A percentile compares a stretch with the other conserved stretches of the same genome.
Conservation (phyloP, 2,888 invertebrate genomes). For the Epinotia demarniana region DNA sequence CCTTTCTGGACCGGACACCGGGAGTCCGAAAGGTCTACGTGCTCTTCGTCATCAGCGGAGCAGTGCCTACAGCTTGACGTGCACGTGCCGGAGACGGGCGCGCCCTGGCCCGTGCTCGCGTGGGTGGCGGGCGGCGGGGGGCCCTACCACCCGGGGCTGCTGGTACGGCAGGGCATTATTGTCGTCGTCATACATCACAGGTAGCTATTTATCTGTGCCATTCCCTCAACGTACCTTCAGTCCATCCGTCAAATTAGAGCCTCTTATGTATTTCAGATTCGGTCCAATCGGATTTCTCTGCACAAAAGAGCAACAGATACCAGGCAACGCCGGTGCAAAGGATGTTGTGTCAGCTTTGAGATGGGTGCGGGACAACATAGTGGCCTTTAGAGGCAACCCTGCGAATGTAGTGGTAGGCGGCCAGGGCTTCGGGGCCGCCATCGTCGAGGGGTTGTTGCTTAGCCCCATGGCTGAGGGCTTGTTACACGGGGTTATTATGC, state of each 20-base stretch:
- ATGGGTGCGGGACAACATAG: constrained; percentile 77
- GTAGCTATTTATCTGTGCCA: constrained; percentile 51
- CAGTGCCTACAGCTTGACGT: constrained; percentile 88
- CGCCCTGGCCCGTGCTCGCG: constrained; percentile 68
- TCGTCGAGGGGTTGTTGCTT: constrained; percentile 68
- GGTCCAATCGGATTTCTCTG: constrained; percentile 74
- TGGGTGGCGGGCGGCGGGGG: constrained; percentile 71
- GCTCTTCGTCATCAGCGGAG: constrained; percentile 69
- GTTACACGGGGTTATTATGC: constrained; percentile 72
- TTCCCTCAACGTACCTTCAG: background rate
- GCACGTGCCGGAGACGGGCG: constrained; percentile 79
- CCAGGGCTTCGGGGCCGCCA: constrained; percentile 74
- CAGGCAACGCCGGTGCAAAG: constrained; percentile 75
- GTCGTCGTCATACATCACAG: constrained; percentile 72
- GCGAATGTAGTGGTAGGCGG: constrained; percentile 69
- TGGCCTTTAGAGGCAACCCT: constrained; percentile 75
- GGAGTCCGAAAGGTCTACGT: constrained; percentile 59
- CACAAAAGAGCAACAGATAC: constrained; percentile 63
- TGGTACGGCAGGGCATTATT: constrained; percentile 68
- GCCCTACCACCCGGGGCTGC: constrained; percentile 60
- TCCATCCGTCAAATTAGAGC: background rate
- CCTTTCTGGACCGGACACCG: constrained; percentile 68
- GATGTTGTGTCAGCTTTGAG: constrained; percentile 71
- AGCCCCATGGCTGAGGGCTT: constrained; percentile 64
- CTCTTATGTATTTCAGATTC: constrained; percentile 56